Evolutionary conservation across 2,113 vertebrate genomes (phyloP).

Genomic region (Crypturellus undulatus): DNA sequence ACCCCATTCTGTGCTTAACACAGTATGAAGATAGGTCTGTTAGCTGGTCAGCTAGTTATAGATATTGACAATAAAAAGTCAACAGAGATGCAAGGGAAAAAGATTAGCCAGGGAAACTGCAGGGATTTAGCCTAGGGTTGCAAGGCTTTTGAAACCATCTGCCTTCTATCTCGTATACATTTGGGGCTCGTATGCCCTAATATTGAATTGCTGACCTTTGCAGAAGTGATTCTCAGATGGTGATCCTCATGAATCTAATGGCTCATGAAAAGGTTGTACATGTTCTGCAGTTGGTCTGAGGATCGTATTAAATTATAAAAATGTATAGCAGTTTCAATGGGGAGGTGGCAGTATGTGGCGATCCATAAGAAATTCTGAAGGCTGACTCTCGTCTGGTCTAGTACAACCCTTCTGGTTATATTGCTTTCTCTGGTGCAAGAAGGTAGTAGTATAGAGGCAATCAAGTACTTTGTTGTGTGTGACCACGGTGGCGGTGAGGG

Average conservation of each 20-base stretch:
- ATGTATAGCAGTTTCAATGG: too few relatives aligned
- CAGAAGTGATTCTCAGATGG: too few relatives aligned
- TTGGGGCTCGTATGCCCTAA: background rate
- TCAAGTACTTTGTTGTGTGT: background rate
- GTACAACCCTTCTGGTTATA: background rate
- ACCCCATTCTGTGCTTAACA: background rate
- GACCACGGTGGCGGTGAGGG: too few relatives aligned
- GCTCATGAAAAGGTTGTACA: too few relatives aligned
- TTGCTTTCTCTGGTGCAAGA: background rate
- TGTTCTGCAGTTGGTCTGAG: too few relatives aligned
- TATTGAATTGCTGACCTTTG: too few relatives aligned
- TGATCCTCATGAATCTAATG: too few relatives aligned
- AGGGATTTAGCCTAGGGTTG: rapidly evolving
- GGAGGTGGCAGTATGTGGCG: too few relatives aligned
- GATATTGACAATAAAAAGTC: background rate
- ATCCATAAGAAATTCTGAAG: too few relatives aligned
- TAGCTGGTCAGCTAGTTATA: background rate
- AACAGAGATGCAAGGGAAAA: background rate
- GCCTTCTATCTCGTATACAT: background rate
- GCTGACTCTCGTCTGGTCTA: too few relatives aligned
- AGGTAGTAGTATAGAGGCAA: background rate
- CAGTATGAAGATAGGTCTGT: background rate
- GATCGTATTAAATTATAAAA: too few relatives aligned
- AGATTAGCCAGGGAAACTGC: background rate
- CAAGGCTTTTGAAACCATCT: background rate